phyloP scores from a whole-genome alignment of 2,888 invertebrate species.

The Acrobasis consociella region DNA sequence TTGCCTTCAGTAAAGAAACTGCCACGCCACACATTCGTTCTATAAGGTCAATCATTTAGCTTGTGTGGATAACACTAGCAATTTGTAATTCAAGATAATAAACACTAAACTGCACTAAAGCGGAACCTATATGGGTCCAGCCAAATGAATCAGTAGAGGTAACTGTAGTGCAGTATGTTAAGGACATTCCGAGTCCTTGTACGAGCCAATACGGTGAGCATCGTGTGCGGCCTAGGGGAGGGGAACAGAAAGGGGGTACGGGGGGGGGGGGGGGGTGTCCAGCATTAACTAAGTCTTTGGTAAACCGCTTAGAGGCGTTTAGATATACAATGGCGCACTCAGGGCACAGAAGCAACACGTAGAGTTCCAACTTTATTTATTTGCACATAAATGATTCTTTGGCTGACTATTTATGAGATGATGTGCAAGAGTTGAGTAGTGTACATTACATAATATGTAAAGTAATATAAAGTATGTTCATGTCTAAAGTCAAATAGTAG shows the following conservation, averaged over 20 bases:
- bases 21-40: too few relatives aligned
- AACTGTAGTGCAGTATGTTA: neutral
- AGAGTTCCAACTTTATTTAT: neutral
- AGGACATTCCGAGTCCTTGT: neutral
- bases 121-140: neutral
- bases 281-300: constrained; percentile 24
- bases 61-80: too few relatives aligned
- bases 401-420: too few relatives aligned
- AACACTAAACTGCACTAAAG: neutral
- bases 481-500: too few relatives aligned
- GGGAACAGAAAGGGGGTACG: neutral
- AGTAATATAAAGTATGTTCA: too few relatives aligned
- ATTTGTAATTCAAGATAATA: too few relatives aligned
- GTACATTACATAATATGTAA: too few relatives aligned
- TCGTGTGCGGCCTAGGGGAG: neutral
- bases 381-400: too few relatives aligned
- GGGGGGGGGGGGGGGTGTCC: neutral
- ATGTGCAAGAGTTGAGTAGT: too few relatives aligned
- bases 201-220: constrained; percentile 2
- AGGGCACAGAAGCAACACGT: neutral
- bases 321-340: constrained; percentile 12
- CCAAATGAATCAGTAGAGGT: neutral
- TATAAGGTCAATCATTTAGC: too few relatives aligned
- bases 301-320: constrained; percentile 26
- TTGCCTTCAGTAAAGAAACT: too few relatives aligned